A percentile compares a stretch with the other conserved stretches of the same genome.
Evolutionary conservation across 2,888 invertebrate genomes (phyloP).

Genomic region (Drosophila emarginata): DNA sequence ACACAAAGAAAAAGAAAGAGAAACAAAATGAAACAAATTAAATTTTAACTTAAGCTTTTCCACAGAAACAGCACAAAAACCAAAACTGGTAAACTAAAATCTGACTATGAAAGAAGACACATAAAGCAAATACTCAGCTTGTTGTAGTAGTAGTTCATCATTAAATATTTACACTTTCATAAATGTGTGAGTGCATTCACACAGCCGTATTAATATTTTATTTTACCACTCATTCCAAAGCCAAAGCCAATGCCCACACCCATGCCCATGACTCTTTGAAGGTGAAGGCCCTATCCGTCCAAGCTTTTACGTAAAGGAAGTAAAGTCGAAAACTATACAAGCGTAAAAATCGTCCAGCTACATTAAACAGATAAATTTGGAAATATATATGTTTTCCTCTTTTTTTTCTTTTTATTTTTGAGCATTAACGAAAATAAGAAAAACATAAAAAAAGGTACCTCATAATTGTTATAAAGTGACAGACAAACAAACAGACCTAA

Average conservation of each 20-base stretch:
- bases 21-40: not conserved
- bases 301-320: not conserved
- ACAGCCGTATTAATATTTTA: conserved; percentile 69
- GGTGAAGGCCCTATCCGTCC: conserved; percentile 33
- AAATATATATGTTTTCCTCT: conserved; percentile 29
- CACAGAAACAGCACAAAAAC: conserved; percentile 4
- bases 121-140: conserved; percentile 33
- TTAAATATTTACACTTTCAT: conserved; percentile 78
- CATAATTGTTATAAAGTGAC: conserved; percentile 39
- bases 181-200: conserved; percentile 76
- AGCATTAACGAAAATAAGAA: conserved; percentile 17
- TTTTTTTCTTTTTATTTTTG: too few relatives aligned
- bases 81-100: conserved; percentile 26
- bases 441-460: conserved; percentile 23
- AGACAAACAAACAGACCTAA: conserved; percentile 37
- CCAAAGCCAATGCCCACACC: not conserved
- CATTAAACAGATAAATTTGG: conserved; percentile 30
- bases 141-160: conserved; percentile 41
- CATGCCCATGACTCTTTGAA: conserved; percentile 44
- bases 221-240: conserved; percentile 33
- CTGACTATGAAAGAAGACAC: conserved; percentile 32
- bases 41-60: not conserved
- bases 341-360: conserved; percentile 63
- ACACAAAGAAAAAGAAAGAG: too few relatives aligned
- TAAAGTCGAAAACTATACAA: conserved; percentile 40